Base-by-base conservation (phyloP, 2,797 vertebrate species). In the Hippoglossus hippoglossus region DNA sequence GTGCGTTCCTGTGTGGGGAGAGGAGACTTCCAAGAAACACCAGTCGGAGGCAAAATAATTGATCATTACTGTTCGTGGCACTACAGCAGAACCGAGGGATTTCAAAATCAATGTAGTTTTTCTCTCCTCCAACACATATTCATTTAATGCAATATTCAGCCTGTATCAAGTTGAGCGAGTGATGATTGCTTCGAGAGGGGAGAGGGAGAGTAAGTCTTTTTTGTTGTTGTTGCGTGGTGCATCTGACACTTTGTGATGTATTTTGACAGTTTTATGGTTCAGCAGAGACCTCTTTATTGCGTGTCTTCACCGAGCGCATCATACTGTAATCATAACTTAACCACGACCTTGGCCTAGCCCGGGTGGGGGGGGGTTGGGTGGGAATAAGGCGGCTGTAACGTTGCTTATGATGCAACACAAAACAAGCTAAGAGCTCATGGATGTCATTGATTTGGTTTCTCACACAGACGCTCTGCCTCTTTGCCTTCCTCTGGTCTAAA, bases 261-360 rank as follows among this genome's bases (percentile, higher is more conserved):
- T 87, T 88, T 73, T 88, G 89, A 93, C 90, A 92, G 83, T 79
- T 92, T 92, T 89, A 92, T 84, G 79, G 84, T 87, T 87, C 75
- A 79, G 79, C 73, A 61, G 81, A 85, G 83, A 79, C 79, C 79
- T 87, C 77, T 91, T 87, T 85, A 89, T 87, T 86, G 83, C 70
- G 10, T 46, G 71, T 82, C 82, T 90, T 82, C 58, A 18, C 79
- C 75, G 87, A 89, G 89, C 88, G 87, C 88, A 89, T 89, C 85
- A 86, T 80, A 83, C 71, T 79, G 81, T 89, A 81, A 91, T 90
- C 83, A 87, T 88, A 86, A 90, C 79, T 88, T 83, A 90, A 87
- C 85, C 77, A 71, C 64, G 80, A 90, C 87, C 90, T 93, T 91
- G 90, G 85, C 71, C 78, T 34, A 55, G 73, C 74, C 50, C 15